Evolutionary conservation across 2,797 vertebrate genomes (phyloP).

Genomic region (Macropus fuliginosus): DNA sequence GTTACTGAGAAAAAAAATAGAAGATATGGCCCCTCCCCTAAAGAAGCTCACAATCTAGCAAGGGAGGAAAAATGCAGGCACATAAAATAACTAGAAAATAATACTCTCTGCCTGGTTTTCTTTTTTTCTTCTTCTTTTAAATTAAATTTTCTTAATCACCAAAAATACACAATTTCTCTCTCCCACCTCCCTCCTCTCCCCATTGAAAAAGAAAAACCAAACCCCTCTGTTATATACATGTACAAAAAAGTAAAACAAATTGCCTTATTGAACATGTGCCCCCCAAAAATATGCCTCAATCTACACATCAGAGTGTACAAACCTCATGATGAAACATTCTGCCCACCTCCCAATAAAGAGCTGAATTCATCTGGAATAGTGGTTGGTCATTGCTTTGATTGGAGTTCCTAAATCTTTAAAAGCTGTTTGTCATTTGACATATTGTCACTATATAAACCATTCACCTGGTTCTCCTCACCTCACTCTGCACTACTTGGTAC

Average conservation of each 20-base stretch:
- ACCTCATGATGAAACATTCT: background rate
- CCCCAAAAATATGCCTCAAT: background rate
- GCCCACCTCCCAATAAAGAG: background rate
- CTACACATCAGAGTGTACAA: background rate
- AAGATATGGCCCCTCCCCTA: background rate
- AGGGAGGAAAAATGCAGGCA: slow-evolving; percentile 9
- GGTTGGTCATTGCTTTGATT: background rate
- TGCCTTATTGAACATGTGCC: background rate
- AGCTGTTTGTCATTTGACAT: background rate
- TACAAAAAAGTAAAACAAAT: background rate
- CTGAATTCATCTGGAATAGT: background rate
- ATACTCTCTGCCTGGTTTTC: background rate
- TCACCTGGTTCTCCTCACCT: background rate
- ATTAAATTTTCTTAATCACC: background rate
- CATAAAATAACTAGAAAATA: background rate
- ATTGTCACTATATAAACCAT: background rate
- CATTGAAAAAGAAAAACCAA: background rate
- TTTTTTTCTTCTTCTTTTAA: background rate
- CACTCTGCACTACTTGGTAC: background rate
- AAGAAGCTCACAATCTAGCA: slow-evolving; percentile 32
- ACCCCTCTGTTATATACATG: background rate
- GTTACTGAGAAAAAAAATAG: background rate
- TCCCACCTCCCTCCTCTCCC: background rate
- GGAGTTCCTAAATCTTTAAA: background rate
- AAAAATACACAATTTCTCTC: background rate